These are phyloP conservation scores for Phocoena sinus DNA, from an alignment of 2,113 vertebrate species.

Conservation along the genomic window DNA sequence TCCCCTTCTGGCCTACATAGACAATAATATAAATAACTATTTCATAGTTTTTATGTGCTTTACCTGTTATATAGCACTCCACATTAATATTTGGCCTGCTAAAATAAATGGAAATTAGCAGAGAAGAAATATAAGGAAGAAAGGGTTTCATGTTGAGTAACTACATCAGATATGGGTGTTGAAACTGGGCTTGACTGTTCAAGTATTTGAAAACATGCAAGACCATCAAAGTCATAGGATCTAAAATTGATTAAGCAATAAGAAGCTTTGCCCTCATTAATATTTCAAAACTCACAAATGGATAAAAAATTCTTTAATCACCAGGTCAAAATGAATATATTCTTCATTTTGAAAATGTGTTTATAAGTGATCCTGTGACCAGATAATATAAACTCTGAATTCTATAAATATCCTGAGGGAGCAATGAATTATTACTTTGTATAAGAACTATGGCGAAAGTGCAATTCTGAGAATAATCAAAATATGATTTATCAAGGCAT, in stretches of 20 bases:
- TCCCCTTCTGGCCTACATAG: not conserved
- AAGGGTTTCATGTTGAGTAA: not conserved
- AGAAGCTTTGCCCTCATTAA: conserved; percentile 34
- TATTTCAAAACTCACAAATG: conserved; percentile 59
- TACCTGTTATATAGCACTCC: not conserved
- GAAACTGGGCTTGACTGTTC: conserved; percentile 12
- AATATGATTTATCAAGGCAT: not conserved
- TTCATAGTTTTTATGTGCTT: not conserved
- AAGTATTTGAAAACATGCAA: conserved; percentile 23
- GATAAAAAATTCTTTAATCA: conserved; percentile 58
- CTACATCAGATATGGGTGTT: not conserved
- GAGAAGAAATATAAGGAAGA: not conserved
- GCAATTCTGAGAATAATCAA: conserved; percentile 8
- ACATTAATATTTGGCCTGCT: not conserved
- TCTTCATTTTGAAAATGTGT: conserved; percentile 45
- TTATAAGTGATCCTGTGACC: conserved; percentile 28
- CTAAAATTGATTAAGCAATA: conserved; percentile 54
- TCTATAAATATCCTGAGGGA: conserved; percentile 1
- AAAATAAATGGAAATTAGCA: conserved; percentile 16
- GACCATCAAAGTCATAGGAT: conserved; percentile 32
- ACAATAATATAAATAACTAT: conserved; percentile 1
- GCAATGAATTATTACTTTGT: not conserved
- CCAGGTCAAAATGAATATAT: conserved; percentile 27
- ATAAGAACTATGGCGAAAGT: not conserved
- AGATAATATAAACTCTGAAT: not conserved